A percentile compares a stretch with the other conserved stretches of the same genome.
Evolutionary conservation across 2,113 vertebrate species (phyloP).

Genomic region (Ascaphus truei): DNA sequence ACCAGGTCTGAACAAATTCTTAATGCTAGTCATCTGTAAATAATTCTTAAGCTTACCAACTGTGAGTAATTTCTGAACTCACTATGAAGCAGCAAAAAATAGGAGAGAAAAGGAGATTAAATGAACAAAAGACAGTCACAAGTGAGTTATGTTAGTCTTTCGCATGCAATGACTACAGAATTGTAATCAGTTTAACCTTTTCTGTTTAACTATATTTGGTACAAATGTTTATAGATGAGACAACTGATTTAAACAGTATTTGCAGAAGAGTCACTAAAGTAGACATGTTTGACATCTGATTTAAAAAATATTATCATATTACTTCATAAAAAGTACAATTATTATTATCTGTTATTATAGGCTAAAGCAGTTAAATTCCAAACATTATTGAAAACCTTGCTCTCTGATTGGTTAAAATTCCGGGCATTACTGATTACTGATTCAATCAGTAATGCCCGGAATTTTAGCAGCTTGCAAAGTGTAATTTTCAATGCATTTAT

Average conservation of each 20-base stretch:
- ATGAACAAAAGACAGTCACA: constrained; percentile 19
- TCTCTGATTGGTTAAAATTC: too few species aligned
- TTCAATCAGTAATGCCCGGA: too few species aligned
- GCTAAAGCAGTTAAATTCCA: too few species aligned
- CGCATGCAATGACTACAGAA: constrained; percentile 24
- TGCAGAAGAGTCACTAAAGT: not conserved
- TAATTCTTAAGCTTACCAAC: constrained; percentile 27
- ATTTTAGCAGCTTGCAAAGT: too few species aligned
- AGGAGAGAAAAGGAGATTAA: constrained; percentile 38
- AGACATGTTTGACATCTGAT: not conserved
- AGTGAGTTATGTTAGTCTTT: constrained; percentile 31
- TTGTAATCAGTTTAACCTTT: constrained; percentile 37
- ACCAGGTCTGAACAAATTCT: not conserved
- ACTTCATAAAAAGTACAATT: not conserved
- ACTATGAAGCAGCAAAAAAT: constrained; percentile 30
- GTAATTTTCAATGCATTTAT: too few species aligned
- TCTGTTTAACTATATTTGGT: constrained; percentile 12
- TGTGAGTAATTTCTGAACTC: constrained; percentile 21
- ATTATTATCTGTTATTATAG: not conserved
- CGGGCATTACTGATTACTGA: too few species aligned
- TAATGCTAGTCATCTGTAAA: constrained; percentile 28
- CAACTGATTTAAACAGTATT: constrained; percentile 20
- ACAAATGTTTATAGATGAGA: constrained; percentile 12
- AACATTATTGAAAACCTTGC: too few species aligned
- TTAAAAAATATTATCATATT: constrained; percentile 2